Percentiles rank a stretch among this genome's conserved stretches.
These are phyloP conservation scores for Lithodes maja DNA, from an alignment of 2,888 invertebrate species.

Conservation along the genomic window DNA sequence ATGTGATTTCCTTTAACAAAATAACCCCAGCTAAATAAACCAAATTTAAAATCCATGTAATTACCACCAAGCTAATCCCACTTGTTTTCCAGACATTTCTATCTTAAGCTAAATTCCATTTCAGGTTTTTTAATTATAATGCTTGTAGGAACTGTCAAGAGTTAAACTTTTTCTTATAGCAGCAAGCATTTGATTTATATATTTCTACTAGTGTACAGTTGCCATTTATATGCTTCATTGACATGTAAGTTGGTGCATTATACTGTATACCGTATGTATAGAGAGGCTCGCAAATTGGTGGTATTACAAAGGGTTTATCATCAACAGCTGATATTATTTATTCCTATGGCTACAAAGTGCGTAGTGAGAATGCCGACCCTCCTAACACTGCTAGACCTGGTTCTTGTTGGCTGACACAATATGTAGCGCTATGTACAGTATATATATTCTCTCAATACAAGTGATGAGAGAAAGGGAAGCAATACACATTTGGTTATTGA, in stretches of 20 bases:
- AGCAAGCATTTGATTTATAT: neutral
- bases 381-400: neutral
- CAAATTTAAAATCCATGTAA: slow-evolving; percentile 4
- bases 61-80: slow-evolving; percentile 25
- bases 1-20: neutral
- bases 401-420: too few relatives aligned
- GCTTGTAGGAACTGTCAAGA: slow-evolving; percentile 4
- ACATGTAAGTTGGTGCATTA: neutral
- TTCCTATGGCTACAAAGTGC: neutral
- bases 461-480: too few relatives aligned
- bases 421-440: too few relatives aligned
- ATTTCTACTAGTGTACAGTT: neutral
- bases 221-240: neutral
- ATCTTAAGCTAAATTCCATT: slow-evolving; percentile 29
- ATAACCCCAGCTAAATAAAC: neutral
- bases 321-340: slow-evolving; percentile 1
- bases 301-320: slow-evolving; percentile 16
- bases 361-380: neutral
- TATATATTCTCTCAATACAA: too few relatives aligned
- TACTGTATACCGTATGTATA: neutral
- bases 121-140: slow-evolving; percentile 28
- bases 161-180: slow-evolving; percentile 16
- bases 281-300: neutral
- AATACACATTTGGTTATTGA: too few relatives aligned
- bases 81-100: slow-evolving; percentile 41